Percentiles rank a stretch among this genome's conserved stretches.
Conservation (phyloP, 2,113 vertebrate genomes). For the Sinocyclocheilus rhinocerous region DNA sequence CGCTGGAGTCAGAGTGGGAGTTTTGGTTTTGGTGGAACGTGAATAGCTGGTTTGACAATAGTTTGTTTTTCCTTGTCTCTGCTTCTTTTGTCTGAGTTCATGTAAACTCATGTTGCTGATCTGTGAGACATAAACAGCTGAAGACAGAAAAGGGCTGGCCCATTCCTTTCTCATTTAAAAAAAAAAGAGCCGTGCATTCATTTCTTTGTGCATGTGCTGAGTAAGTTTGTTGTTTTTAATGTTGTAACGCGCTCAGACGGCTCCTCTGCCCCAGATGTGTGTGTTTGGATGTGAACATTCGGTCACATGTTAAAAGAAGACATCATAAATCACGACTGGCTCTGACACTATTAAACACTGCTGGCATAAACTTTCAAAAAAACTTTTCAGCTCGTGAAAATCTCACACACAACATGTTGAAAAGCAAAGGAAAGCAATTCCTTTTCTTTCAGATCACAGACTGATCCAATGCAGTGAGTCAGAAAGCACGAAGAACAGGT, state of each 20-base stretch:
- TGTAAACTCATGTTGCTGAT: conserved; percentile 54
- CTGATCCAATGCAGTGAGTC: not conserved
- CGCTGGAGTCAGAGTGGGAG: conserved; percentile 25
- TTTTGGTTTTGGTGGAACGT: conserved; percentile 47
- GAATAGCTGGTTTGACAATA: conserved; percentile 59
- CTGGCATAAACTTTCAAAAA: conserved; percentile 6
- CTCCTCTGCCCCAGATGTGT: conserved; percentile 36
- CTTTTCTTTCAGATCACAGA: not conserved
- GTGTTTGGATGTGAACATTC: conserved; percentile 46
- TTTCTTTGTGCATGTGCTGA: conserved; percentile 9
- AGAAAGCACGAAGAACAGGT: conserved; percentile 27
- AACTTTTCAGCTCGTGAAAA: not conserved
- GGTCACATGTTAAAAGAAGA: conserved; percentile 45
- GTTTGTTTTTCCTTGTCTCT: conserved; percentile 52
- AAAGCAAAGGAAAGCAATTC: conserved; percentile 11
- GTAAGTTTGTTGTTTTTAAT: conserved; percentile 33
- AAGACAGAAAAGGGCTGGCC: conserved; percentile 9
- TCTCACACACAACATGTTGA: conserved; percentile 12
- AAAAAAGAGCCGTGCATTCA: not conserved
- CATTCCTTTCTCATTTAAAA: conserved; percentile 18
- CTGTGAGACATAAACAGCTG: conserved; percentile 50
- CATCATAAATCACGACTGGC: not conserved
- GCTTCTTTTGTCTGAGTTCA: conserved; percentile 50
- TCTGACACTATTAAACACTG: conserved; percentile 24
- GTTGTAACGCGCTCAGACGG: conserved; percentile 23